These are phyloP conservation scores for Arremon brunneinucha DNA, from an alignment of 2,797 vertebrate genomes.

Conservation along the genomic window DNA sequence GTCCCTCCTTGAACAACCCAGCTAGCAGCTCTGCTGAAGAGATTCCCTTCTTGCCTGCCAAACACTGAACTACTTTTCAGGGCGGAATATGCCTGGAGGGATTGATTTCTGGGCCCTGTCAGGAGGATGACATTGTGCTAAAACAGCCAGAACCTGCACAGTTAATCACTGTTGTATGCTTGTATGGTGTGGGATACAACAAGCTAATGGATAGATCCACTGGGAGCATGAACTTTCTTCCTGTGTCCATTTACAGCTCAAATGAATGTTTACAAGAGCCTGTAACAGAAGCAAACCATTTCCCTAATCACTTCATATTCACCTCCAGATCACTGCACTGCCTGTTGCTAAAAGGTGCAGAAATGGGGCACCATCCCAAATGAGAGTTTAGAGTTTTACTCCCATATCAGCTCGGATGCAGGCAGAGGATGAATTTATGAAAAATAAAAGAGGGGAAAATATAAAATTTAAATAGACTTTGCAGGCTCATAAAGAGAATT, in stretches of 20 bases:
- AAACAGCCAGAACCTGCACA: neutral
- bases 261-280: neutral
- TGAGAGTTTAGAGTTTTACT: neutral
- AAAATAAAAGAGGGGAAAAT: neutral
- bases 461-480: constrained; percentile 13
- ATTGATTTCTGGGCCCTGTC: neutral
- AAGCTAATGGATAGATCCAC: neutral
- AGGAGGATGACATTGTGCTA: neutral
- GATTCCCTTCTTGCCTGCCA: neutral
- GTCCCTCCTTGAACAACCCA: neutral
- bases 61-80: neutral
- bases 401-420: neutral
- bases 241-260: neutral
- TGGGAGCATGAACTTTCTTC: neutral
- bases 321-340: neutral
- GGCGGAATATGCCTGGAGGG: neutral
- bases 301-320: neutral
- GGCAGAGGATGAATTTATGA: constrained; percentile 1
- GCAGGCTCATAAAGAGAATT: neutral
- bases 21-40: neutral
- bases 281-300: neutral
- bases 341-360: neutral
- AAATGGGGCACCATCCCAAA: neutral
- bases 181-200: neutral
- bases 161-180: neutral